Evolutionary conservation across 2,797 vertebrate genomes (phyloP).

Genomic region (Brachyalestes nurse): DNA sequence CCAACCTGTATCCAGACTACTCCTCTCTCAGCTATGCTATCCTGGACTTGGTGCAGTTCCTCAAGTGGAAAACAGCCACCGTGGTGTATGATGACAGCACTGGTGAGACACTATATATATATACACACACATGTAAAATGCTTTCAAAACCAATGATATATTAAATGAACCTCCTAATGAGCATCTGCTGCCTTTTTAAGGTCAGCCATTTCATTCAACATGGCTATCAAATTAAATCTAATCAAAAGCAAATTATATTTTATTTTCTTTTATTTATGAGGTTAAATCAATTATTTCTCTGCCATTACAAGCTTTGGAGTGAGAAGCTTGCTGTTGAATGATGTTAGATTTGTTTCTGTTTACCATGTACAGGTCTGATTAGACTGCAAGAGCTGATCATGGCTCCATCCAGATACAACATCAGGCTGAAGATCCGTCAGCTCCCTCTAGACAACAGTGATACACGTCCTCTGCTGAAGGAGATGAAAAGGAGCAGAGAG

Average conservation of each 20-base stretch:
- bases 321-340: not conserved
- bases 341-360: constrained; percentile 13
- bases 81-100: constrained; percentile 98
- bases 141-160: not conserved
- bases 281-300: not conserved
- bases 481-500: constrained; percentile 96
- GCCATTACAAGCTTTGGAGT: not conserved
- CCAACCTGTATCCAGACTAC: constrained; percentile 97
- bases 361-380: constrained; percentile 85
- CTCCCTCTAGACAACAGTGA: constrained; percentile 92
- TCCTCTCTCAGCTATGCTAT: constrained; percentile 97
- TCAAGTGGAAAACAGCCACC: constrained; percentile 97
- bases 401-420: constrained; percentile 97
- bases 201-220: not conserved
- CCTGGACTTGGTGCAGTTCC: constrained; percentile 94
- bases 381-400: constrained; percentile 98
- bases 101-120: constrained; percentile 75
- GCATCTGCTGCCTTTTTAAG: not conserved
- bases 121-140: not conserved
- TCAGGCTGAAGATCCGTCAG: constrained; percentile 97
- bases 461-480: constrained; percentile 92
- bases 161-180: no score
- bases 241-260: not conserved
- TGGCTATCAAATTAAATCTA: not conserved
- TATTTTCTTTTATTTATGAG: not conserved